Conservation (phyloP, 2,888 invertebrate species). For the Papilio demoleus region DNA sequence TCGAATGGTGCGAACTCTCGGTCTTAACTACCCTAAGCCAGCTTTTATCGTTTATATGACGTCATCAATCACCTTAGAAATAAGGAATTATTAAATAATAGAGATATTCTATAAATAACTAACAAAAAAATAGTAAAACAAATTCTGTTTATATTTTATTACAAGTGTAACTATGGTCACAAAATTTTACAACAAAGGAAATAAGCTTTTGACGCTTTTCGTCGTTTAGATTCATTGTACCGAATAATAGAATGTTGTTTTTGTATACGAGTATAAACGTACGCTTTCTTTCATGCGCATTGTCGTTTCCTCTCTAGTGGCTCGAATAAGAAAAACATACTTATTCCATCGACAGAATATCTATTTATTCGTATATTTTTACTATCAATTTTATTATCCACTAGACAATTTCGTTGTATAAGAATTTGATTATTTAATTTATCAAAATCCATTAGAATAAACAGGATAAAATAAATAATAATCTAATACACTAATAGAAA, state of each 20-base stretch:
- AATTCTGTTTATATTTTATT: not conserved
- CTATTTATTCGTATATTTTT: slow-evolving; percentile 7
- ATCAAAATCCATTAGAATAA: not conserved
- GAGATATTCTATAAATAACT: no score
- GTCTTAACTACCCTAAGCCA: no score
- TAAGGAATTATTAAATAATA: no score
- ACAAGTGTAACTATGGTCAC: slow-evolving; percentile 13
- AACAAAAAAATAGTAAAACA: no score
- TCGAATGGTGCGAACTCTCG: no score
- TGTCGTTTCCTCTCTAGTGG: slow-evolving; percentile 29
- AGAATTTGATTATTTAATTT: not conserved
- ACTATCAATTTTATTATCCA: slow-evolving; percentile 13
- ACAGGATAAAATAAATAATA: not conserved
- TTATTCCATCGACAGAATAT: slow-evolving; percentile 18
- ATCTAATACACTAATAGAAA: not conserved
- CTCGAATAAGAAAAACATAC: slow-evolving; percentile 23
- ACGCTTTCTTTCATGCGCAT: slow-evolving; percentile 28
- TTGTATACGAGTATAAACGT: slow-evolving; percentile 19
- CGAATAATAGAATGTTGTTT: slow-evolving; percentile 29
- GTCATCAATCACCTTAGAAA: no score
- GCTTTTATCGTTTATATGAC: no score
- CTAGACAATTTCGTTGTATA: not conserved
- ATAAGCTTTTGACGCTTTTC: slow-evolving; percentile 21
- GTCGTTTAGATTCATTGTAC: slow-evolving; percentile 29
- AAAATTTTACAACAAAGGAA: slow-evolving; percentile 21